A percentile compares a stretch with the other conserved stretches of the same genome.
Evolutionary conservation across 2,113 vertebrate species (phyloP).

Genomic region (Varanus komodoensis): DNA sequence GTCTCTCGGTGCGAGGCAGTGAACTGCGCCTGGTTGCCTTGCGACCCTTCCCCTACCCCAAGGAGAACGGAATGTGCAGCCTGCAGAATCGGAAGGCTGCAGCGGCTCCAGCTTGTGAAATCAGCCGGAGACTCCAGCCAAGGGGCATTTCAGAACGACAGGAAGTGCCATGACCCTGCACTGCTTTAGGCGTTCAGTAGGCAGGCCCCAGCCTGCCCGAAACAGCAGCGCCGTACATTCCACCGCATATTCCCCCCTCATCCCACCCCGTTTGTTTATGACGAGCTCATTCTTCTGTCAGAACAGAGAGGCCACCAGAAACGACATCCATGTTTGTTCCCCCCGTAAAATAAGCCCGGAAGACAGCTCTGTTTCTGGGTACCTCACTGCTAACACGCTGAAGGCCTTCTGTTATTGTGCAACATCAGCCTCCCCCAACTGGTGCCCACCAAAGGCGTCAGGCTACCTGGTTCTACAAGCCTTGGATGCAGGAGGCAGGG

Average conservation of each 20-base stretch:
- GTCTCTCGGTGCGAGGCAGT: background rate
- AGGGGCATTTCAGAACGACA: fast-evolving
- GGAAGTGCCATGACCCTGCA: background rate
- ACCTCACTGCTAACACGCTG: background rate
- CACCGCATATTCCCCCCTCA: background rate
- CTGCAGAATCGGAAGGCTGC: background rate
- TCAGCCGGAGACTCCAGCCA: background rate
- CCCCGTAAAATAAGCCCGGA: background rate
- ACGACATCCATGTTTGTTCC: background rate
- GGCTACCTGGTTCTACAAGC: too few relatives aligned
- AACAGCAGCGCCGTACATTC: background rate
- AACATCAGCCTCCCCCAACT: too few relatives aligned
- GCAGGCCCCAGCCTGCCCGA: background rate
- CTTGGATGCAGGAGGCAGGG: background rate
- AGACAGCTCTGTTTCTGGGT: background rate
- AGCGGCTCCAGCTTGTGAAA: background rate
- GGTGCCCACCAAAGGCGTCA: too few relatives aligned
- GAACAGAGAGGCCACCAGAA: background rate
- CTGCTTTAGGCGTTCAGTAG: background rate
- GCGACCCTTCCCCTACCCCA: background rate
- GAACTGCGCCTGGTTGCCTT: background rate
- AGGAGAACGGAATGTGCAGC: background rate
- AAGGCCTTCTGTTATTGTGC: background rate
- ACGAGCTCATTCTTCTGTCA: background rate
- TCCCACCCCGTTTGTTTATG: background rate